phyloP scores from a whole-genome alignment of 2,888 invertebrate species.

The Drosophila mercatorum region DNA sequence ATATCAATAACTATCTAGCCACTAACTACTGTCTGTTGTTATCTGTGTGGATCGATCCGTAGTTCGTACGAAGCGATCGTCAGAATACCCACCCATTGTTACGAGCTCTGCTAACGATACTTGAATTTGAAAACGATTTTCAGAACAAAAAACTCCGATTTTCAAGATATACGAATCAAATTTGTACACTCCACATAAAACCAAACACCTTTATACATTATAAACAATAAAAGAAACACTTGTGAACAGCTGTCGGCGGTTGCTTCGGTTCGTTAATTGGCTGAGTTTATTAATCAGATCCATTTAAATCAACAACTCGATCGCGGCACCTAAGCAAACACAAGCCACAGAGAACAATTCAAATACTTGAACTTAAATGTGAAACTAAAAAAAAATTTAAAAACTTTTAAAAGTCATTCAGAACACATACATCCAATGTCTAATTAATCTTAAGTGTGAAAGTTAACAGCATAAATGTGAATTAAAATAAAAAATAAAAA shows the following conservation, averaged over 20 bases:
- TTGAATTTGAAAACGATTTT: slow-evolving; percentile 58
- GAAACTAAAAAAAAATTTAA: neutral
- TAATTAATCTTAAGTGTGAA: slow-evolving; percentile 69
- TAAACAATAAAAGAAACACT: neutral
- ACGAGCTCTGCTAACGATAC: slow-evolving; percentile 34
- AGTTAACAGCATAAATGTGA: slow-evolving; percentile 77
- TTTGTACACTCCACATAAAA: slow-evolving; percentile 42
- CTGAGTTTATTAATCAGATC: slow-evolving; percentile 24
- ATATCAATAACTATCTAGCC: slow-evolving; percentile 6
- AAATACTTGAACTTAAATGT: slow-evolving; percentile 23
- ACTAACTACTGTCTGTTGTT: slow-evolving; percentile 30
- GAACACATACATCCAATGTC: slow-evolving; percentile 49
- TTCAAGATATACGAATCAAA: slow-evolving; percentile 50
- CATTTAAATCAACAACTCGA: neutral
- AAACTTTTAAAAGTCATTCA: slow-evolving; percentile 11
- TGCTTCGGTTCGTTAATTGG: slow-evolving; percentile 2
- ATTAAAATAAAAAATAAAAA: slow-evolving; percentile 40
- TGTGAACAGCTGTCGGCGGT: neutral
- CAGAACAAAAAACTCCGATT: slow-evolving; percentile 67
- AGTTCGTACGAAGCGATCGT: slow-evolving; percentile 26
- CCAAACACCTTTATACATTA: neutral
- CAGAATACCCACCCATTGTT: slow-evolving; percentile 67
- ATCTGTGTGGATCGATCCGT: slow-evolving; percentile 20
- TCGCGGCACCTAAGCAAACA: slow-evolving; percentile 22
- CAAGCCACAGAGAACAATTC: slow-evolving; percentile 3